phyloP scores from a whole-genome alignment of 2,888 invertebrate species.

The Tortrix viridana region DNA sequence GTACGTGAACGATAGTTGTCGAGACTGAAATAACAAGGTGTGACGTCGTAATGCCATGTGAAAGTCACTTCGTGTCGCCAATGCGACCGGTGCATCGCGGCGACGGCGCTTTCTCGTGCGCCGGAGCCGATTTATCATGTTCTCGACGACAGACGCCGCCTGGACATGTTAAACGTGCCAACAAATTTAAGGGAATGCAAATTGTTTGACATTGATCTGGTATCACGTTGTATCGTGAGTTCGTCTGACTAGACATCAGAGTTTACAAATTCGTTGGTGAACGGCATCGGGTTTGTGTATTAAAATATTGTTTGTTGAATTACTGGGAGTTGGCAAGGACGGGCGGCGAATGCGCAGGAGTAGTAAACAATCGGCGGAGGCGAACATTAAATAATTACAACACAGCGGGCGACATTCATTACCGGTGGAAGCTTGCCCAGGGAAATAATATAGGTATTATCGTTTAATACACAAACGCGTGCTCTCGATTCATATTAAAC shows the following conservation, averaged over 20 bases:
- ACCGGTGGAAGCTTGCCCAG: conserved; percentile 65
- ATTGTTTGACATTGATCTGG: conserved; percentile 49
- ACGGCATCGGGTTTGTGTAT: conserved; percentile 6
- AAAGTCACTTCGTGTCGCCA: conserved; percentile 35
- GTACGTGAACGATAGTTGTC: conserved; percentile 42
- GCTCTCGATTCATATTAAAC: conserved; percentile 7
- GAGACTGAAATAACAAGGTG: conserved; percentile 50
- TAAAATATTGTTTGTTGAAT: conserved; percentile 10
- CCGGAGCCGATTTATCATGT: conserved; percentile 21
- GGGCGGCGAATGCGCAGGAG: conserved; percentile 35
- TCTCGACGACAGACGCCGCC: conserved; percentile 12
- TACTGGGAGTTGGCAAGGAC: conserved; percentile 46
- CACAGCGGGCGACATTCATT: conserved; percentile 52
- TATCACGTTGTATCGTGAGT: too few relatives aligned
- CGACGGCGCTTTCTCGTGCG: conserved; percentile 12
- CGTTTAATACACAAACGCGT: conserved; percentile 32
- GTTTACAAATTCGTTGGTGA: conserved; percentile 16
- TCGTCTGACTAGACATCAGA: conserved; percentile 15
- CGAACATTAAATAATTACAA: conserved; percentile 58
- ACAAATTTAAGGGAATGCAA: conserved; percentile 42
- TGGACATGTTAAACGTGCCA: conserved; percentile 35
- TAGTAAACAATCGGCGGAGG: conserved; percentile 52
- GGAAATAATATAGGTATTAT: conserved; percentile 58
- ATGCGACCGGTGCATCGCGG: conserved; percentile 26
- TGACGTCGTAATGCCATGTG: conserved; percentile 42